phyloP scores from a whole-genome alignment of 2,888 invertebrate species.

The Tenodera sinensis region DNA sequence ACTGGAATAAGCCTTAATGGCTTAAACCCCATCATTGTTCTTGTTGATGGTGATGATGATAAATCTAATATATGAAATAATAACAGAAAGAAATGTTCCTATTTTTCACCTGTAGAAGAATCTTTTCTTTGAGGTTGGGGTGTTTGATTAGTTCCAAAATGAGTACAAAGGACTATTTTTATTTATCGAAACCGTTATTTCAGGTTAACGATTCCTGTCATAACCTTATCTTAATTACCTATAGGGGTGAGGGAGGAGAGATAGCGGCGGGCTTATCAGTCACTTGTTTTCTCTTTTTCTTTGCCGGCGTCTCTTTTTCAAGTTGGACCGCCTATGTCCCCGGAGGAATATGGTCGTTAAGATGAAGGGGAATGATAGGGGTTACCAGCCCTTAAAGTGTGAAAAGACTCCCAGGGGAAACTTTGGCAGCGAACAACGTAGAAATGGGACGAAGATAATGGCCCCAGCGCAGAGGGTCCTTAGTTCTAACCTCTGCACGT shows the following conservation, averaged over 20 bases:
- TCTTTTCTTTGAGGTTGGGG: too few species aligned
- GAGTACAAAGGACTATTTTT: neutral
- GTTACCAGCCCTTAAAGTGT: neutral
- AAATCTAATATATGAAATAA: too few species aligned
- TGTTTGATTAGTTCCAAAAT: too few species aligned
- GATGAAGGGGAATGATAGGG: neutral
- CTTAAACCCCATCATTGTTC: too few species aligned
- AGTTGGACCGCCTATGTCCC: neutral
- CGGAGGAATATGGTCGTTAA: neutral
- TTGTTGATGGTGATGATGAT: too few species aligned
- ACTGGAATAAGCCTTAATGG: too few species aligned
- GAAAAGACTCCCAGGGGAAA: neutral
- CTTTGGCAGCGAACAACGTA: neutral
- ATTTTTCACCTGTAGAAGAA: too few species aligned
- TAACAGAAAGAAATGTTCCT: too few species aligned
- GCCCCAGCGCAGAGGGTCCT: neutral
- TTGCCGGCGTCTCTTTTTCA: neutral
- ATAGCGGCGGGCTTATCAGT: neutral
- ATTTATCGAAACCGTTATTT: neutral
- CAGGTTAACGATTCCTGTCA: neutral
- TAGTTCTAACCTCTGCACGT: neutral
- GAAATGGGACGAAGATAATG: neutral
- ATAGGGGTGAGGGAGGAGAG: too few species aligned
- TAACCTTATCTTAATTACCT: neutral
- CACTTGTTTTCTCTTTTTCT: neutral